Base-by-base conservation (phyloP, 1,140 invertebrate species). In the Drosophila nigrodunni region DNA sequence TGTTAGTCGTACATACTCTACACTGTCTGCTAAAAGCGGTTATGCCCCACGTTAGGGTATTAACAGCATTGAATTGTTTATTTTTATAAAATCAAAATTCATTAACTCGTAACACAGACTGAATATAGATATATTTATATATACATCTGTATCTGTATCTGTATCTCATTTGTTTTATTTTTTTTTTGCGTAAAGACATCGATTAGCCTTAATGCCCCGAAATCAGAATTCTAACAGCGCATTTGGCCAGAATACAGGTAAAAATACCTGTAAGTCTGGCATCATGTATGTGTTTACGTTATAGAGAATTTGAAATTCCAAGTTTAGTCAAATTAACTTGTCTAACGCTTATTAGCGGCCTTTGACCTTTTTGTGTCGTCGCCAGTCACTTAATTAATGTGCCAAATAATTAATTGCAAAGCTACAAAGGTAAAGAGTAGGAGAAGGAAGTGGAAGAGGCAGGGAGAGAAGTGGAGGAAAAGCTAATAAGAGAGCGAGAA, bases 311-410 rank as follows among this genome's bases (percentile, higher is more conserved):
- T 57, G 21, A 18, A 57, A 57, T 49, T 39, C 44, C 21, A 69
- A 59, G 52, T 47, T 55, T 61, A 78, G 59, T 54, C 77, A 89
- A 88, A 88, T 88, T 89, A 89, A 88, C 85, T 89, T 88, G 83
- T 88, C 85, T 72, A 83, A 83, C 80, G 85, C 77, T 67, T 83
- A 78, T 87, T 88, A 74, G 60, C 80, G 85, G 80, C 83, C 85
- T 88, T 88, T 88, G 83, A 89, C 85, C 85, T 83, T 69, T 74
- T 47, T 44, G 67, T 82, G 82, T 82, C 78, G 78, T 70, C 67
- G 73, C 77, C 67, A 78, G 77, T 37, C 83, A 67, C 80, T 78
- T 83, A 83, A 88, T 88, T 80, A 88, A 89, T 88, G 80, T 89
- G 60, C 74, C 82, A 88, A 75, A 69, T 85, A 89, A 89, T 88